These are phyloP conservation scores for Murina feae DNA, from an alignment of 2,113 vertebrate species.

Conservation along the genomic window DNA sequence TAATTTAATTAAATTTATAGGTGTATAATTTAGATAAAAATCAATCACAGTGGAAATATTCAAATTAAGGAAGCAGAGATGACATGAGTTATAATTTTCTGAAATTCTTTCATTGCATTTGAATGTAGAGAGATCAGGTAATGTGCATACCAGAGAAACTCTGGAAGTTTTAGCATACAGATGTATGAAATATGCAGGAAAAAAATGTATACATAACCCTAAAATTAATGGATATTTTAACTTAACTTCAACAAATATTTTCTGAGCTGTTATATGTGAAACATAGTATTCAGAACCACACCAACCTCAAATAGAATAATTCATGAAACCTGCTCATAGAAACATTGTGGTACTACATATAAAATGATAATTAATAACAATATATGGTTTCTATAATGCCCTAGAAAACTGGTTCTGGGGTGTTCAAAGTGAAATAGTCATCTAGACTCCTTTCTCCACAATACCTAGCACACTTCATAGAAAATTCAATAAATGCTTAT, in stretches of 20 bases:
- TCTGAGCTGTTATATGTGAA: background rate
- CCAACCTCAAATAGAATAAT: background rate
- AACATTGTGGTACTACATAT: background rate
- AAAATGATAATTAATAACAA: background rate
- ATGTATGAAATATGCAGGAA: background rate
- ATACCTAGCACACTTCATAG: background rate
- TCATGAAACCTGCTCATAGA: background rate
- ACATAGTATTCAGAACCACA: background rate
- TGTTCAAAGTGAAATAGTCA: background rate
- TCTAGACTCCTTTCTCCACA: background rate
- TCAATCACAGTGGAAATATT: background rate
- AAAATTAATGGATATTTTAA: constrained; percentile 11
- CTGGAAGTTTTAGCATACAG: background rate
- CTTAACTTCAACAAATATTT: background rate
- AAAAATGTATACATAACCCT: background rate
- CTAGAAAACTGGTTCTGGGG: background rate
- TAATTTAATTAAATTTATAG: constrained; percentile 2
- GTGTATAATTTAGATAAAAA: background rate
- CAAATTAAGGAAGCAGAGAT: background rate
- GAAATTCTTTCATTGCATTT: background rate
- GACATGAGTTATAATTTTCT: background rate
- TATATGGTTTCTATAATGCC: background rate
- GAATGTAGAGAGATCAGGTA: background rate
- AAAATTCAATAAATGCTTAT: constrained; percentile 18
- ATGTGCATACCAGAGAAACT: background rate